Evolutionary conservation across 2,797 vertebrate species (phyloP).

Genomic region (Prionace glauca): DNA sequence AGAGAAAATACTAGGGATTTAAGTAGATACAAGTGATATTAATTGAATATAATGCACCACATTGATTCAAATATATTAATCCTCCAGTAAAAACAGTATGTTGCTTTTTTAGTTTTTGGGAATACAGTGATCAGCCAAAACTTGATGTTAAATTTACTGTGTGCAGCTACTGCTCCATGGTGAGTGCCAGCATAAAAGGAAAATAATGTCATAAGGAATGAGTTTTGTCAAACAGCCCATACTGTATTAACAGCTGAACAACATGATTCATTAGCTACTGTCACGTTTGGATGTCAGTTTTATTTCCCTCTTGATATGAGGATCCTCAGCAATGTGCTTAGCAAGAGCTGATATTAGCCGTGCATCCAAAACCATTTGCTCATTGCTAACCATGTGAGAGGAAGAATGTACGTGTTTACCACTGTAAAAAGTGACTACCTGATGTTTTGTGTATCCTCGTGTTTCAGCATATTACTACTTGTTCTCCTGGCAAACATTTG

Average conservation of each 20-base stretch:
- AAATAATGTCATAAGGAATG: neutral
- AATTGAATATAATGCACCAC: neutral
- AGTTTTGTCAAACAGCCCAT: neutral
- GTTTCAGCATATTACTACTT: neutral
- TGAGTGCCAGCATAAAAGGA: neutral
- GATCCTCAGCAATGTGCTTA: constrained; percentile 36
- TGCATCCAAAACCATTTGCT: constrained; percentile 43
- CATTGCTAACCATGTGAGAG: constrained; percentile 40
- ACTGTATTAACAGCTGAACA: neutral
- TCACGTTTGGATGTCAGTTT: neutral
- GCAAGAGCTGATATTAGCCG: constrained; percentile 48
- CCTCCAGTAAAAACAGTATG: no score
- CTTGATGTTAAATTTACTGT: neutral
- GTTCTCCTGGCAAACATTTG: neutral
- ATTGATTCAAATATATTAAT: neutral
- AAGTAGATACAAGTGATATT: neutral
- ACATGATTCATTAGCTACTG: neutral
- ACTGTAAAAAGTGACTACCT: constrained; percentile 38
- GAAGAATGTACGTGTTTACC: constrained; percentile 40
- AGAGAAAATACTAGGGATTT: neutral
- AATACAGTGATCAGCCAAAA: neutral
- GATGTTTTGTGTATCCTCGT: neutral
- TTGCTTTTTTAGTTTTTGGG: neutral
- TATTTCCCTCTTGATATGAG: neutral
- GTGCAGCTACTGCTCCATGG: neutral